A percentile compares a stretch with the other conserved stretches of the same genome.
These are phyloP conservation scores for Drosophila kanapiae DNA, from an alignment of 1,140 invertebrate genomes.

Conservation along the genomic window DNA sequence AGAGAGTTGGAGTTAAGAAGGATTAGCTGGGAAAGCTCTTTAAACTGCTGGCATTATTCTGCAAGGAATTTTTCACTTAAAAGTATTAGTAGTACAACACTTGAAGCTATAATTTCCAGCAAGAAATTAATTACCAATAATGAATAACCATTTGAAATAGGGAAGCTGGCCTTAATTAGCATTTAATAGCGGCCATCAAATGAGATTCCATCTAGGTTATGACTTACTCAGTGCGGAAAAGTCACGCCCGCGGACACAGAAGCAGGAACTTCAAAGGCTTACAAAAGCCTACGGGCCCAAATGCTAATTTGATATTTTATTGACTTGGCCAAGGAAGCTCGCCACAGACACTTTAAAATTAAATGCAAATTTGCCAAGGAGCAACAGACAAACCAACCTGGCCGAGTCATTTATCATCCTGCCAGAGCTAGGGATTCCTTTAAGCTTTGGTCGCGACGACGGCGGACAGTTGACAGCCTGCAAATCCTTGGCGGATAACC, in stretches of 20 bases:
- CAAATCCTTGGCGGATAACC: constrained; percentile 39
- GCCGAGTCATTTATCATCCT: constrained; percentile 60
- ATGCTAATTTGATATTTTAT: constrained; percentile 75
- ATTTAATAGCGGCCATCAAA: constrained; percentile 15
- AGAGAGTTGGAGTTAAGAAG: neutral
- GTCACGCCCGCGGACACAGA: constrained; percentile 7
- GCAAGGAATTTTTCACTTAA: neutral
- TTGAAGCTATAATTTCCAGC: neutral
- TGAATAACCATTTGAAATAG: constrained; percentile 12
- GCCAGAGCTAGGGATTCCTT: constrained; percentile 2
- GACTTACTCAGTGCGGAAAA: constrained; percentile 23
- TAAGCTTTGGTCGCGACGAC: constrained; percentile 42
- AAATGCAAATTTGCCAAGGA: constrained; percentile 63
- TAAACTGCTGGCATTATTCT: neutral
- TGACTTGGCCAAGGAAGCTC: constrained; percentile 40
- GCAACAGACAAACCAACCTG: constrained; percentile 39
- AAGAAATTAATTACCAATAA: constrained; percentile 14
- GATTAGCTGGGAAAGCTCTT: constrained; percentile 13
- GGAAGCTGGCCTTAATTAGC: constrained; percentile 49
- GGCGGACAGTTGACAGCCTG: constrained; percentile 43
- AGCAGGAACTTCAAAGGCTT: constrained; percentile 54
- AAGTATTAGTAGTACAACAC: neutral
- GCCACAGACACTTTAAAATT: constrained; percentile 55
- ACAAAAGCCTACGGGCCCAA: constrained; percentile 42
- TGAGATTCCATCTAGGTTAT: constrained; percentile 45